Percentiles rank a stretch among this genome's conserved stretches.
Conservation (phyloP, 1,140 invertebrate species). For the Bombus superbus region DNA sequence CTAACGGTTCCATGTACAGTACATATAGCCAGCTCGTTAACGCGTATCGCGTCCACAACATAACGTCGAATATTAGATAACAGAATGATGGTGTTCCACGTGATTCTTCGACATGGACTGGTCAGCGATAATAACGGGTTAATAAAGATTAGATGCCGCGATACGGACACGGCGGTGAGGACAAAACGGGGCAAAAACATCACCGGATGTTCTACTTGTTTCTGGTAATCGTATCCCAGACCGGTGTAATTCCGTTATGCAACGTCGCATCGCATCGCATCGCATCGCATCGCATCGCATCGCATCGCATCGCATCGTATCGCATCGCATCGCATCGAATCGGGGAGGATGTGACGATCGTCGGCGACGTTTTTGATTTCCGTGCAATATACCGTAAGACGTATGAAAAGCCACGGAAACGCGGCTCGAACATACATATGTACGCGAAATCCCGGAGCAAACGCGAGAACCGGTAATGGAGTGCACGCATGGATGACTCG, state of each 20-base stretch:
- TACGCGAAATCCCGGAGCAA: neutral
- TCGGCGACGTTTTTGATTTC: slow-evolving; percentile 46
- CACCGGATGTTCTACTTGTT: slow-evolving; percentile 33
- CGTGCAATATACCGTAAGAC: slow-evolving; percentile 36
- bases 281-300: too few species aligned
- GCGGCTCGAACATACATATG: too few species aligned
- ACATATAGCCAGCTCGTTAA: slow-evolving; percentile 9
- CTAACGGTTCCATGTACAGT: slow-evolving; percentile 15
- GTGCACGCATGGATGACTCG: neutral
- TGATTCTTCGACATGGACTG: neutral
- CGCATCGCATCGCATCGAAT: neutral
- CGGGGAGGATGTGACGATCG: slow-evolving; percentile 7
- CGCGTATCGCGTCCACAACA: neutral
- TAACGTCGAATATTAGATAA: slow-evolving; percentile 14
- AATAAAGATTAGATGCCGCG: slow-evolving; percentile 7
- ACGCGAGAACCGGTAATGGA: neutral
- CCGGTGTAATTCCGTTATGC: slow-evolving; percentile 61
- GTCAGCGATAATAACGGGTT: slow-evolving; percentile 15
- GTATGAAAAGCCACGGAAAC: neutral
- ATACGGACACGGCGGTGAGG: neutral
- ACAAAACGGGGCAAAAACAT: neutral
- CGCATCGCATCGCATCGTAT: neutral
- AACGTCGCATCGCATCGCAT: neutral
- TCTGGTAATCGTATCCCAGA: slow-evolving; percentile 44
- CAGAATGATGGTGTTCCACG: neutral